A percentile compares a stretch with the other conserved stretches of the same genome.
These are phyloP conservation scores for Chrysemys picta DNA, from an alignment of 2,113 vertebrate genomes.

Conservation along the genomic window DNA sequence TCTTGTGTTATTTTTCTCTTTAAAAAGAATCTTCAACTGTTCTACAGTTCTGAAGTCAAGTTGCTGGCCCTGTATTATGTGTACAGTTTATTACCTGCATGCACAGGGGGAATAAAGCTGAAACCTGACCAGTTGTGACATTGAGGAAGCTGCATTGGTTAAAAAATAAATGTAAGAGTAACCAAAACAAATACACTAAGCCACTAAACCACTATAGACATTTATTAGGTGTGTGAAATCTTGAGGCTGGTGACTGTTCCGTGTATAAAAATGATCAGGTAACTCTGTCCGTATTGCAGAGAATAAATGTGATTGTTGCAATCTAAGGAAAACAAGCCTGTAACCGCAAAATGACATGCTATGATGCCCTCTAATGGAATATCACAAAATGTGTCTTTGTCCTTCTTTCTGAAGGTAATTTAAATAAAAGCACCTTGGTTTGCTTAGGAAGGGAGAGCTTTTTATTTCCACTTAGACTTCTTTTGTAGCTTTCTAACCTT, in stretches of 20 bases:
- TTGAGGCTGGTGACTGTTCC: not conserved
- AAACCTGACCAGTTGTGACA: not conserved
- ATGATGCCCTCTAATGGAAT: constrained; percentile 72
- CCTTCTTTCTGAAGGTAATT: not conserved
- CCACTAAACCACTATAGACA: accelerated
- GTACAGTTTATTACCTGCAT: not conserved
- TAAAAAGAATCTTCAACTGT: not conserved
- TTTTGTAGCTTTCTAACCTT: not conserved
- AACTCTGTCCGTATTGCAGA: not conserved
- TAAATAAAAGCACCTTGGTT: not conserved
- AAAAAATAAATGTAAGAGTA: not conserved
- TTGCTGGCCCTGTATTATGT: not conserved
- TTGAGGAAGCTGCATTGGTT: not conserved
- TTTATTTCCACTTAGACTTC: not conserved
- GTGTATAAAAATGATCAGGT: not conserved
- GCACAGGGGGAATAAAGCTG: not conserved
- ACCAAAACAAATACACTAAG: not conserved
- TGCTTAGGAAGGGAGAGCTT: not conserved
- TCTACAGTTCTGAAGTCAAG: not conserved
- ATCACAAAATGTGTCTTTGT: constrained; percentile 22
- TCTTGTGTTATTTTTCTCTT: not conserved
- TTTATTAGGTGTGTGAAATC: not conserved
- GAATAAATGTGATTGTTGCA: not conserved
- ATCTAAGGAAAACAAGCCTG: not conserved
- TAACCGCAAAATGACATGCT: constrained; percentile 48